These are phyloP conservation scores for Chironex yamaguchii DNA, from an alignment of 30 jellyfish, hydroid and myxozoan genomes.

Conservation along the genomic window DNA sequence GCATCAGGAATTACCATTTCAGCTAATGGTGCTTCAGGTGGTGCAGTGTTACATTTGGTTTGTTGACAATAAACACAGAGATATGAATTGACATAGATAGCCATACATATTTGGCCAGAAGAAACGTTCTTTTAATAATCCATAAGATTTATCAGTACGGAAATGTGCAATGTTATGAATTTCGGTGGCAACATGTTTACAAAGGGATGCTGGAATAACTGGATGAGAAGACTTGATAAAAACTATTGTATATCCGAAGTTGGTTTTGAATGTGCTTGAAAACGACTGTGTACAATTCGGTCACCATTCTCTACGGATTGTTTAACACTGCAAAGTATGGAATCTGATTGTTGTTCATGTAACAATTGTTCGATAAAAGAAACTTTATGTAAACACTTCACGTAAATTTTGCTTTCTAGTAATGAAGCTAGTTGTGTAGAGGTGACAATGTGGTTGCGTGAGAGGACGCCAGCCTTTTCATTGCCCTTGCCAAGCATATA, in stretches of 20 bases:
- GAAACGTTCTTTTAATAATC: conserved; percentile 19
- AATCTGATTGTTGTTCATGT: conserved; percentile 4
- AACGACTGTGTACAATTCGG: not conserved
- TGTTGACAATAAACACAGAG: conserved; percentile 18
- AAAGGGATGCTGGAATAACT: conserved; percentile 51
- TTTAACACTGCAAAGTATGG: not conserved
- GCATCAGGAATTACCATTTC: conserved; percentile 53
- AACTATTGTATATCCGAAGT: conserved; percentile 23
- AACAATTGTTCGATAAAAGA: not conserved
- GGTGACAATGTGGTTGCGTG: not conserved
- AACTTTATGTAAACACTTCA: not conserved
- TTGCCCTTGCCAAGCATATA: not conserved
- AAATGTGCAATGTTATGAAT: conserved; percentile 16
- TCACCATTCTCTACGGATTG: not conserved
- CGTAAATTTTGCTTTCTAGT: conserved; percentile 9
- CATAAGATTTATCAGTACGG: conserved; percentile 6
- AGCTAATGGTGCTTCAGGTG: conserved; percentile 51
- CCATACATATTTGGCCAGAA: conserved; percentile 48
- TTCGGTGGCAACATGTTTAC: not conserved
- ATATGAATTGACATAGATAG: not conserved
- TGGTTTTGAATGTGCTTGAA: conserved; percentile 21
- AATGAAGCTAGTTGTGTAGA: not conserved
- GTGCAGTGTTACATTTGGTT: conserved; percentile 28
- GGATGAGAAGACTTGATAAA: conserved; percentile 46
- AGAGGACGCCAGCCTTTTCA: conserved; percentile 12